Evolutionary conservation across 2,113 vertebrate genomes (phyloP).

Genomic region (Irena cyanogastra): DNA sequence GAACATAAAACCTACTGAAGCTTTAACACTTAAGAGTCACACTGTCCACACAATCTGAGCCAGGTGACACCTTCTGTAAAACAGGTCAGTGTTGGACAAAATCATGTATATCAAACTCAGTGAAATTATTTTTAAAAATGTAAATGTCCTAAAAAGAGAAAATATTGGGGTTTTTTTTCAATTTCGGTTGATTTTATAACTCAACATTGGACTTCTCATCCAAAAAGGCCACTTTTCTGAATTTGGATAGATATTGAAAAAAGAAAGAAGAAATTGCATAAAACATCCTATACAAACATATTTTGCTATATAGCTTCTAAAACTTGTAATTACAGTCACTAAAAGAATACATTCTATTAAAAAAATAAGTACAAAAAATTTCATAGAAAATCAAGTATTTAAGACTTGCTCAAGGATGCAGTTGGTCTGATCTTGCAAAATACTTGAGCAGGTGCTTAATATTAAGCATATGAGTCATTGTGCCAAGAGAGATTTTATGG

Average conservation of each 20-base stretch:
- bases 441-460: conserved; percentile 39
- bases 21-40: neutral
- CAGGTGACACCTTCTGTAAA: neutral
- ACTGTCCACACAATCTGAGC: neutral
- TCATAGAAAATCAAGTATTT: neutral
- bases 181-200: neutral
- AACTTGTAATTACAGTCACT: neutral
- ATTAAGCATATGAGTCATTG: neutral
- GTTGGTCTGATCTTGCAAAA: neutral
- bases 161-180: accelerated
- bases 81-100: neutral
- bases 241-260: neutral
- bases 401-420: neutral
- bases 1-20: neutral
- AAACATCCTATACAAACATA: neutral
- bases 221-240: neutral
- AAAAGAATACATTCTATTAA: neutral
- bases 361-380: neutral
- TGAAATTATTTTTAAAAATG: neutral
- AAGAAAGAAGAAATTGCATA: neutral
- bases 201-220: neutral
- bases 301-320: neutral
- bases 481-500: conserved; percentile 35
- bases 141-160: neutral
- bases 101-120: neutral